Percentiles rank a stretch among this genome's conserved stretches.
These are phyloP conservation scores for Lysiphlebus fabarum DNA, from an alignment of 1,140 invertebrate genomes.

Conservation along the genomic window DNA sequence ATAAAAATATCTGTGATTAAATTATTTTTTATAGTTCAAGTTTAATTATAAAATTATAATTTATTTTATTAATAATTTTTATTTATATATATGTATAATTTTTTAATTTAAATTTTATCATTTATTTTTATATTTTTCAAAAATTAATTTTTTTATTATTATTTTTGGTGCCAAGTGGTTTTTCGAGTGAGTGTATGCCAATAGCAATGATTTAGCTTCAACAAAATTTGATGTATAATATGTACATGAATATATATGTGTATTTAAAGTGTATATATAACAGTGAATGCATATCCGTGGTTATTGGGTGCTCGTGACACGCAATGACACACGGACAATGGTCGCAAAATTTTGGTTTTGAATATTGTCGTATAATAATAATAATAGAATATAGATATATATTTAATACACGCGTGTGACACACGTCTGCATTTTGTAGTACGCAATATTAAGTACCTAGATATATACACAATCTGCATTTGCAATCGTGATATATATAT, in stretches of 20 bases:
- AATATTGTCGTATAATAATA: slow-evolving; percentile 38
- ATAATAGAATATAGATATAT: too few relatives aligned
- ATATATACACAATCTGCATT: too few relatives aligned
- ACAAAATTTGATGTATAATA: slow-evolving; percentile 5
- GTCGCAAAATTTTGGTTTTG: slow-evolving; percentile 50
- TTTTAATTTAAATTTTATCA: not conserved
- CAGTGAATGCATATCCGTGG: slow-evolving; percentile 27
- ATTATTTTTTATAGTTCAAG: too few relatives aligned
- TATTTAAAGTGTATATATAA: slow-evolving; percentile 32
- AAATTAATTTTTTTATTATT: not conserved
- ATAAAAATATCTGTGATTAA: too few relatives aligned
- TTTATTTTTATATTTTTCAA: not conserved
- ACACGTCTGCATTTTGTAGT: slow-evolving; percentile 20
- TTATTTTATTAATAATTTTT: too few relatives aligned
- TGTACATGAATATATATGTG: slow-evolving; percentile 18
- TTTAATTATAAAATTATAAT: too few relatives aligned
- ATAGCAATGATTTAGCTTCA: slow-evolving; percentile 13
- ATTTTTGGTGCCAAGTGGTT: not conserved
- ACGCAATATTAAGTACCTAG: too few relatives aligned
- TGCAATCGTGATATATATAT: too few relatives aligned
- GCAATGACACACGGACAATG: slow-evolving; percentile 47
- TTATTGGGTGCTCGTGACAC: slow-evolving; percentile 31
- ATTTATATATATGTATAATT: too few relatives aligned
- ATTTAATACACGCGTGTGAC: slow-evolving; percentile 28
- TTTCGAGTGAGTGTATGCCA: not conserved